Percentiles rank a stretch among this genome's conserved stretches.
phyloP scores from a whole-genome alignment of 2,797 vertebrate species.

The Onychomys arenicola region DNA sequence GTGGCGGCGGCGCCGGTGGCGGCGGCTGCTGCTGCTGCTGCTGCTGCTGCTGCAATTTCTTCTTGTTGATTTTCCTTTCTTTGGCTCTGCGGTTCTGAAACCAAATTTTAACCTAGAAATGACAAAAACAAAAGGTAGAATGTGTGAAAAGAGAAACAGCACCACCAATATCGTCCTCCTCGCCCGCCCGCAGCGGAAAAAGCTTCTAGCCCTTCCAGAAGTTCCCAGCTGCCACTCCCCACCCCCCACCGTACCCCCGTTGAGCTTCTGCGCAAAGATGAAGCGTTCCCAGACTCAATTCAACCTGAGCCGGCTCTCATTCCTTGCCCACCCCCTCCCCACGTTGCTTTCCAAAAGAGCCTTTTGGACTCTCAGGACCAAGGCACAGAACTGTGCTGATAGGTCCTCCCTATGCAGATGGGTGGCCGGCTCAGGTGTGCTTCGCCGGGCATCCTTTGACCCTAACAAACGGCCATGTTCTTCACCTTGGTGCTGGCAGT shows the following conservation, averaged over 20 bases:
- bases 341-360: constrained; percentile 5
- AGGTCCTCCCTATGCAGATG: neutral
- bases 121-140: neutral
- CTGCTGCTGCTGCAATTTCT: constrained; percentile 88
- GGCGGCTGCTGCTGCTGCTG: constrained; percentile 72
- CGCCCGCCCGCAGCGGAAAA: no score
- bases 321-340: neutral
- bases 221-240: neutral
- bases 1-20: fast-evolving
- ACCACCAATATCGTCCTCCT: neutral
- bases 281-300: neutral
- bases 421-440: neutral
- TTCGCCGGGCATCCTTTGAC: constrained; percentile 39
- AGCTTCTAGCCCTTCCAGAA: neutral
- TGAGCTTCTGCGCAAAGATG: no score
- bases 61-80: constrained; percentile 91
- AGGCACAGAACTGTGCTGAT: neutral
- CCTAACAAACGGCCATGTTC: neutral
- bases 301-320: neutral
- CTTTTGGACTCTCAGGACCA: constrained; percentile 41
- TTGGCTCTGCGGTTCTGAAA: constrained; percentile 91
- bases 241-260: neutral
- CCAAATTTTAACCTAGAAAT: constrained; percentile 91
- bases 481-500: constrained; percentile 34
- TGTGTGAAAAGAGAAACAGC: neutral